Percentiles rank a stretch among this genome's conserved stretches.
Evolutionary conservation across 2,888 invertebrate genomes (phyloP).

Genomic region (Acrobasis repandana): DNA sequence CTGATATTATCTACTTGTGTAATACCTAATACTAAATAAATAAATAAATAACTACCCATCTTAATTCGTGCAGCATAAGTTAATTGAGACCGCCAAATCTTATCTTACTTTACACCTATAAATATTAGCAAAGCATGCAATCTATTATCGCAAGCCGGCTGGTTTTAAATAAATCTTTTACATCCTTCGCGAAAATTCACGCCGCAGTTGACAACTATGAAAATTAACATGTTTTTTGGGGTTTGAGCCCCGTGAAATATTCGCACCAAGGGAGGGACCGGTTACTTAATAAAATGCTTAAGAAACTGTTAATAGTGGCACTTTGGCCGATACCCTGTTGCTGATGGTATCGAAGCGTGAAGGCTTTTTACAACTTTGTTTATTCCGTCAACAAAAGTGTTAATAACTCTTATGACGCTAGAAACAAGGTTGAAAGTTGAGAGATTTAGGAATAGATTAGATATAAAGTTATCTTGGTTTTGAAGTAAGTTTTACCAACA

Average conservation of each 20-base stretch:
- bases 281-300: constrained; percentile 36
- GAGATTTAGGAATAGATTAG: not conserved
- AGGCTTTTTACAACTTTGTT: constrained; percentile 36
- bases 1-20: no score
- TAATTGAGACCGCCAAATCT: not conserved
- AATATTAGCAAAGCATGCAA: not conserved
- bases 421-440: constrained; percentile 25
- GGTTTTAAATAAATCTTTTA: constrained; percentile 3
- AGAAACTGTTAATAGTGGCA: constrained; percentile 60
- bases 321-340: constrained; percentile 52
- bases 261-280: constrained; percentile 50
- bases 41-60: no score
- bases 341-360: constrained; percentile 61
- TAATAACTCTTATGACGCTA: constrained; percentile 21
- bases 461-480: constrained; percentile 28
- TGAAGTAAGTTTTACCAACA: constrained; percentile 52
- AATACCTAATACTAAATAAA: no score
- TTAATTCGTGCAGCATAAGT: not conserved
- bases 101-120: not conserved
- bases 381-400: not conserved
- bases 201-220: constrained; percentile 41
- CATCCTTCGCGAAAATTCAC: constrained; percentile 47
- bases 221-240: constrained; percentile 51
- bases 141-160: constrained; percentile 1
- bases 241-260: constrained; percentile 55